Evolutionary conservation across 2,797 vertebrate species (phyloP).

Genomic region (Bradypodion ventrale): DNA sequence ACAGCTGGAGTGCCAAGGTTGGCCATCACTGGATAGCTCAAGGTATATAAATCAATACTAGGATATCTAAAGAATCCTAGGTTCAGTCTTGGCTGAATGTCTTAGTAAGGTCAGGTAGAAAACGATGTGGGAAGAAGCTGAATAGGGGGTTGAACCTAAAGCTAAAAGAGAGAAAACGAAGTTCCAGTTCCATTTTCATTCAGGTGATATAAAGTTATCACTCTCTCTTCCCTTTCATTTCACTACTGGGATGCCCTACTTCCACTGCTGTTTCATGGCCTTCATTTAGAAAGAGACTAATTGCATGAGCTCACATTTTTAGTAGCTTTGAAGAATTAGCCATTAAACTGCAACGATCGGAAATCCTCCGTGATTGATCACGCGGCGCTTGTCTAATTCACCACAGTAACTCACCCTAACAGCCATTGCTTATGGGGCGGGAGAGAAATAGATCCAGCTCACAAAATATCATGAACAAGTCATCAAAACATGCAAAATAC

Average conservation of each 20-base stretch:
- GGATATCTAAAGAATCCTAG: background rate
- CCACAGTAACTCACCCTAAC: constrained; percentile 50
- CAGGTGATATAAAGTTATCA: background rate
- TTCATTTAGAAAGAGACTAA: constrained; percentile 42
- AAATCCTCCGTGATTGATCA: constrained; percentile 59
- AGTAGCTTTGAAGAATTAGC: constrained; percentile 56
- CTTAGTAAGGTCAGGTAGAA: background rate
- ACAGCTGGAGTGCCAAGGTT: no score
- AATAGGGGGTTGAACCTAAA: background rate
- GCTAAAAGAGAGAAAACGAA: no score
- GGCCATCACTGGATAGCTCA: no score
- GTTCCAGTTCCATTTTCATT: background rate
- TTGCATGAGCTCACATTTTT: constrained; percentile 40
- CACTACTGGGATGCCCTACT: constrained; percentile 5
- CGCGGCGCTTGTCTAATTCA: constrained; percentile 47
- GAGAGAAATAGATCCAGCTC: constrained; percentile 49
- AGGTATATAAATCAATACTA: background rate
- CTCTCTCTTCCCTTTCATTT: constrained; percentile 15
- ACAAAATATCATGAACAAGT: constrained; percentile 40
- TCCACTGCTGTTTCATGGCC: constrained; percentile 35
- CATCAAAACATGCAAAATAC: constrained; percentile 33
- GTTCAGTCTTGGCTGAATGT: background rate
- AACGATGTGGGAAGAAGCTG: background rate
- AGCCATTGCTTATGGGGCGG: constrained; percentile 36
- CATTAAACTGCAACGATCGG: constrained; percentile 38